Conservation (phyloP, 2,888 invertebrate genomes). For the Caenorhabditis sinica region DNA sequence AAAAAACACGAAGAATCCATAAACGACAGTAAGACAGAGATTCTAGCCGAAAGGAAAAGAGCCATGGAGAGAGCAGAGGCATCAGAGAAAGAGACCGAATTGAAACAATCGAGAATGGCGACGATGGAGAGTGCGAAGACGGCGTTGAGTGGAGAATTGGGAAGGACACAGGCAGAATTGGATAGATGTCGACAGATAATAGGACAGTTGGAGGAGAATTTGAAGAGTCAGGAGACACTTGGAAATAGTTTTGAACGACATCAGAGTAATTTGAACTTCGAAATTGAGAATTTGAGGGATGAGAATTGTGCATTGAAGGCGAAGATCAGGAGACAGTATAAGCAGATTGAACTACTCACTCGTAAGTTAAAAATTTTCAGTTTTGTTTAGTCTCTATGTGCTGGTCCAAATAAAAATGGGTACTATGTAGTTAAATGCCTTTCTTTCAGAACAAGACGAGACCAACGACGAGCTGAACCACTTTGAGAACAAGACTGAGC, state of each 20-base stretch:
- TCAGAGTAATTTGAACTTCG: conserved; percentile 72
- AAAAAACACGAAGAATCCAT: conserved; percentile 76
- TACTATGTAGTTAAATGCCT: too few relatives aligned
- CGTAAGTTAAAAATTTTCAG: conserved; percentile 62
- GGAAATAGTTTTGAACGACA: conserved; percentile 80
- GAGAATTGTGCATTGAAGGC: conserved; percentile 80
- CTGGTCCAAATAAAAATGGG: too few relatives aligned
- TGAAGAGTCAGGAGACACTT: conserved; percentile 78
- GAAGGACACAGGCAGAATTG: conserved; percentile 72
- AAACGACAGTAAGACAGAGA: conserved; percentile 76
- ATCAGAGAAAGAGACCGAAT: conserved; percentile 73
- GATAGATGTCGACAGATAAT: conserved; percentile 77
- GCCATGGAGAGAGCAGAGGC: conserved; percentile 76
- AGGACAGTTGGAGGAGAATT: conserved; percentile 75
- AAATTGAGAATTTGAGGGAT: conserved; percentile 78
- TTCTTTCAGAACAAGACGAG: conserved; percentile 70
- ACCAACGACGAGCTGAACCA: conserved; percentile 70
- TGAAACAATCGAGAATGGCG: conserved; percentile 68
- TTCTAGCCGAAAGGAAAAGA: conserved; percentile 77
- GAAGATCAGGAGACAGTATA: conserved; percentile 78
- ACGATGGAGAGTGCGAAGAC: conserved; percentile 73
- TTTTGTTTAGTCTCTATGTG: too few relatives aligned
- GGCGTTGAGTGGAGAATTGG: conserved; percentile 74
- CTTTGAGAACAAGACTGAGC: conserved; percentile 67
- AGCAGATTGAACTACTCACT: conserved; percentile 81